Conservation (phyloP, 2,888 invertebrate genomes). For the Caenorhabditis wallacei region DNA sequence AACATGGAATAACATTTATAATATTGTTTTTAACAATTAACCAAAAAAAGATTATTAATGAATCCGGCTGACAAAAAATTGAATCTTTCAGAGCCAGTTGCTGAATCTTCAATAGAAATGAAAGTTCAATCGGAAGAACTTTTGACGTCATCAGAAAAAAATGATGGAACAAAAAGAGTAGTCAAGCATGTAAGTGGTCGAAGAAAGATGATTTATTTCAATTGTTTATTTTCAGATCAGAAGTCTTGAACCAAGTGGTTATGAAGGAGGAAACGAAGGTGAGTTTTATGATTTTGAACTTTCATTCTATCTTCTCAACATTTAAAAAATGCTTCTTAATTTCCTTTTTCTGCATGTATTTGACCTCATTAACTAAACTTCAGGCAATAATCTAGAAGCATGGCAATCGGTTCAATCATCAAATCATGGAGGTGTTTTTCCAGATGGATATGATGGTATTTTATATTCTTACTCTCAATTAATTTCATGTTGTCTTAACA, state of each 20-base stretch:
- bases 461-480: neutral
- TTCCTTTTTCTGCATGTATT: slow-evolving; percentile 15
- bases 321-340: neutral
- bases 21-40: too few relatives aligned
- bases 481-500: slow-evolving; percentile 28
- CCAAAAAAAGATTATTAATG: too few relatives aligned
- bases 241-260: slow-evolving; percentile 57
- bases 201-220: neutral
- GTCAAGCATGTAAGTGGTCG: slow-evolving; percentile 46
- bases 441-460: slow-evolving; percentile 68
- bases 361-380: slow-evolving; percentile 31
- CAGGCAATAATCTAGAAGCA: slow-evolving; percentile 68
- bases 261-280: slow-evolving; percentile 64
- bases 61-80: too few relatives aligned
- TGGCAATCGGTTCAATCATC: slow-evolving; percentile 53
- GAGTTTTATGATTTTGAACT: neutral
- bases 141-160: slow-evolving; percentile 30
- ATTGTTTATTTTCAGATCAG: slow-evolving; percentile 32
- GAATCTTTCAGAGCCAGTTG: slow-evolving; percentile 59
- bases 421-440: slow-evolving; percentile 56
- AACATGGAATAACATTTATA: too few relatives aligned
- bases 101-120: slow-evolving; percentile 42
- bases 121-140: slow-evolving; percentile 46
- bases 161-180: slow-evolving; percentile 23
- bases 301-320: too few relatives aligned